Evolutionary conservation across 2,888 invertebrate species (phyloP).

Genomic region (Julus scanicus): DNA sequence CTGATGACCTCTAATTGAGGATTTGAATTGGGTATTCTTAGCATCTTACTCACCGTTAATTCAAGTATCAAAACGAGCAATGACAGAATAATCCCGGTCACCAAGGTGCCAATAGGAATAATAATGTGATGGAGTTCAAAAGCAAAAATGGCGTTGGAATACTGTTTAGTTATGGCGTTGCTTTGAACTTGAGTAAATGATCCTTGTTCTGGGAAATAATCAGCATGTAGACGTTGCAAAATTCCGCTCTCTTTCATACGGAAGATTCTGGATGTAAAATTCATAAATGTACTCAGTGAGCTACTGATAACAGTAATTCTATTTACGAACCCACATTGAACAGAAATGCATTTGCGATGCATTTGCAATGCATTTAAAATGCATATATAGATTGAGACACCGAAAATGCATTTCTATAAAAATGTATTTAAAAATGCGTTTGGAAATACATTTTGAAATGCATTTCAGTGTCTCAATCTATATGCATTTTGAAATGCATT

Average conservation of each 20-base stretch:
- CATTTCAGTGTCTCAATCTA: no score
- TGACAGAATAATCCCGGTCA: slow-evolving; percentile 44
- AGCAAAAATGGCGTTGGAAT: slow-evolving; percentile 34
- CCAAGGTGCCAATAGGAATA: slow-evolving; percentile 4
- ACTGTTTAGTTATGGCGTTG: not conserved
- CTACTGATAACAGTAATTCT: no score
- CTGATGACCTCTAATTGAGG: not conserved
- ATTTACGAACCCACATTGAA: no score
- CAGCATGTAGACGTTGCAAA: not conserved
- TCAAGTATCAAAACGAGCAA: slow-evolving; percentile 14
- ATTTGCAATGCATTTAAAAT: no score
- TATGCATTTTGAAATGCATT: no score
- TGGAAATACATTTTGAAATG: no score
- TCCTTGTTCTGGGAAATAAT: not conserved
- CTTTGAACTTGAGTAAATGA: not conserved
- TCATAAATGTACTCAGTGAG: not conserved
- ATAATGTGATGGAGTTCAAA: not conserved
- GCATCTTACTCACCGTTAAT: slow-evolving; percentile 2
- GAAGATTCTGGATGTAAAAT: not conserved
- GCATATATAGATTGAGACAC: no score
- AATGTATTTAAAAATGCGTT: no score
- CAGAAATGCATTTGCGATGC: no score
- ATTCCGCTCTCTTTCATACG: slow-evolving; percentile 34
- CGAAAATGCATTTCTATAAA: no score
- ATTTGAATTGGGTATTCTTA: not conserved